These are phyloP conservation scores for Hypocryptadius cinnamomeus DNA, from an alignment of 2,113 vertebrate genomes.

Conservation along the genomic window DNA sequence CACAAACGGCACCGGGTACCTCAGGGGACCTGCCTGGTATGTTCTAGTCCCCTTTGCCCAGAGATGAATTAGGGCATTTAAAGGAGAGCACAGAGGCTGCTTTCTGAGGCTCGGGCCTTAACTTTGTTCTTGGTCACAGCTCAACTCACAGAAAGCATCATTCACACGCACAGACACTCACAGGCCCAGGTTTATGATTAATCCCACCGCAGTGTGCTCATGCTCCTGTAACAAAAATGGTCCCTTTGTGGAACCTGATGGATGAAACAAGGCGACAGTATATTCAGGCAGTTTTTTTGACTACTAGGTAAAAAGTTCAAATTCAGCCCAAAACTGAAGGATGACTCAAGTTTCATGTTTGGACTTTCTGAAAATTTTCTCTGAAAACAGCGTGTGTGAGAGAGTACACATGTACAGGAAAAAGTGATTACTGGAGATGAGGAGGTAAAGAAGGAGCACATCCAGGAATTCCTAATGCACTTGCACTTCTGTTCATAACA, in stretches of 20 bases:
- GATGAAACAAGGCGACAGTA: constrained; percentile 58
- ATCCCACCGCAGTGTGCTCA: constrained; percentile 33
- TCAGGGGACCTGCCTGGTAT: constrained; percentile 47
- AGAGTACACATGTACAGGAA: constrained; percentile 10
- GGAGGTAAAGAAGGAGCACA: not conserved
- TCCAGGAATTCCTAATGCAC: not conserved
- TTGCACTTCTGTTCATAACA: not conserved
- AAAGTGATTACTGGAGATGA: not conserved
- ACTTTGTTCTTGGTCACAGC: constrained; percentile 63
- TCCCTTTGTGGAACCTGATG: constrained; percentile 61
- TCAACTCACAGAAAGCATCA: constrained; percentile 71
- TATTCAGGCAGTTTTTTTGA: constrained; percentile 46
- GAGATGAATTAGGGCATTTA: constrained; percentile 70
- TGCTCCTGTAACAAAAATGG: constrained; percentile 54
- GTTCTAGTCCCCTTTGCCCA: constrained; percentile 44
- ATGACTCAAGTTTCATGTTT: constrained; percentile 46
- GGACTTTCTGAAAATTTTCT: constrained; percentile 47
- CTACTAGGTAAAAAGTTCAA: constrained; percentile 62
- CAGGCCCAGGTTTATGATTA: constrained; percentile 54
- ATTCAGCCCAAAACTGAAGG: constrained; percentile 25
- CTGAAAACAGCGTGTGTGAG: not conserved
- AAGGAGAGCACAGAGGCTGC: constrained; percentile 68
- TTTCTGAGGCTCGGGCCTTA: constrained; percentile 62
- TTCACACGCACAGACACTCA: constrained; percentile 62
- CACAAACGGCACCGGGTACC: not conserved